Evolutionary conservation across 2,113 vertebrate genomes (phyloP), one percentile per base, ranked within the genome.

Genomic region (Octodon degus): DNA sequence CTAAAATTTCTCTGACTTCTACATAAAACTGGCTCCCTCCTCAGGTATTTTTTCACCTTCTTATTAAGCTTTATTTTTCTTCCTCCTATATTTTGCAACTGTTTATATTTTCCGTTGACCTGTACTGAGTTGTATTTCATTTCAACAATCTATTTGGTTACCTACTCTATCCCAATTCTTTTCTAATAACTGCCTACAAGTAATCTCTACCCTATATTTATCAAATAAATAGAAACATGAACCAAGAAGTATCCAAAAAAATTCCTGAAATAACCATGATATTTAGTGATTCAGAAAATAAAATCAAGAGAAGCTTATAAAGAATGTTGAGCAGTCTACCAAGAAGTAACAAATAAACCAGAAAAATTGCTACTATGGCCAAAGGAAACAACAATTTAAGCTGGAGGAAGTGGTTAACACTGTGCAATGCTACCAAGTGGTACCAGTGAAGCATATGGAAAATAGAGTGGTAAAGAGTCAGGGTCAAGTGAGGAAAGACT

Each of bases 381-480:
- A 96, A 68, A 55, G 55, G 86, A 95, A 97, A 22, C 6, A 16
- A 55, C 82, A 90, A 9, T 83, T 88, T 16, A 85, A 91, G 91
- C 30, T 67, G 7, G 2, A 94, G 84, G 91, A 94, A 93, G 83
- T 86, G 91, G 89, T 94, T 94, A 89, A 86, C 89, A 80, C 22
- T 16, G 22, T 58, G 72, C 86, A 84, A 87, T 80, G 76, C 81
- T 91, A 40, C 40, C 10, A 22, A 74, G 3, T 24, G 24, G 24
- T 20, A 53, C 40, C 27, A 40, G 74, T 53, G 25, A 97, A 55
- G 22, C 86, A 22, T 22, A n/a, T 84, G 40, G 76, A 80, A 24
- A 91, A 37, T 0, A 62, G 32, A 92, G 10, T 34, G 22, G 10
- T 47, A 53, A 95, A 92, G 34, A 95, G 81, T 65, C 32, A 86